phyloP scores from a whole-genome alignment of 2,888 invertebrate genomes.

The Xestia ashworthii region DNA sequence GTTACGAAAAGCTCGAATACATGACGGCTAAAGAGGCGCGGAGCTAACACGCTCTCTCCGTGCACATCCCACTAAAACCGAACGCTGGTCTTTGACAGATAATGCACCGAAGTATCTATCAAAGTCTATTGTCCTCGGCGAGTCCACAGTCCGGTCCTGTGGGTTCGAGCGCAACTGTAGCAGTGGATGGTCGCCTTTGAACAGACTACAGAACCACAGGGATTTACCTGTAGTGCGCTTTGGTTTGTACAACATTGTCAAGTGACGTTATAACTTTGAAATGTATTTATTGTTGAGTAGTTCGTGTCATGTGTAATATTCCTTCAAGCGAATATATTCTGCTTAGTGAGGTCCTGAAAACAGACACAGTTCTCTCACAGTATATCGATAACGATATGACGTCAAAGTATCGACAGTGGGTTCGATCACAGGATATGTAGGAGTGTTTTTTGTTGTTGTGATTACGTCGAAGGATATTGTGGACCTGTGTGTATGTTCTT shows the following conservation, averaged over 20 bases:
- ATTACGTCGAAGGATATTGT: too few relatives aligned
- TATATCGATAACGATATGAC: neutral
- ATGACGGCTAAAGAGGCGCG: neutral
- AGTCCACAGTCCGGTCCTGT: neutral
- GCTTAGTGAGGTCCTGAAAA: neutral
- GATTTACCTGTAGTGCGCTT: constrained; percentile 74
- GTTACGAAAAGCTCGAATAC: neutral
- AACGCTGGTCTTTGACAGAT: neutral
- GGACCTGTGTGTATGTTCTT: too few relatives aligned
- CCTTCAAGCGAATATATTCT: neutral
- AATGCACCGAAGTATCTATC: neutral
- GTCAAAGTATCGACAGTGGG: neutral
- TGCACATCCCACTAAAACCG: neutral
- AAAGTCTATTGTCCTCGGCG: neutral
- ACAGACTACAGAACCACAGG: constrained; percentile 69
- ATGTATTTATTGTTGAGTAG: constrained; percentile 57
- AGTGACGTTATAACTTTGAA: constrained; percentile 67
- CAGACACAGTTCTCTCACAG: neutral
- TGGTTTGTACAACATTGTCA: constrained; percentile 74
- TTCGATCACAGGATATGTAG: neutral
- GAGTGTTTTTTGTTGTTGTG: too few relatives aligned
- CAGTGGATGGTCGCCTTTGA: constrained; percentile 32
- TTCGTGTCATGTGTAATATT: constrained; percentile 27
- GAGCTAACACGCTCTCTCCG: neutral
- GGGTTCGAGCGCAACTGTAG: neutral